Percentiles rank a stretch among this genome's conserved stretches.
phyloP scores from a whole-genome alignment of 2,797 vertebrate genomes.

The Phoebastria nigripes region DNA sequence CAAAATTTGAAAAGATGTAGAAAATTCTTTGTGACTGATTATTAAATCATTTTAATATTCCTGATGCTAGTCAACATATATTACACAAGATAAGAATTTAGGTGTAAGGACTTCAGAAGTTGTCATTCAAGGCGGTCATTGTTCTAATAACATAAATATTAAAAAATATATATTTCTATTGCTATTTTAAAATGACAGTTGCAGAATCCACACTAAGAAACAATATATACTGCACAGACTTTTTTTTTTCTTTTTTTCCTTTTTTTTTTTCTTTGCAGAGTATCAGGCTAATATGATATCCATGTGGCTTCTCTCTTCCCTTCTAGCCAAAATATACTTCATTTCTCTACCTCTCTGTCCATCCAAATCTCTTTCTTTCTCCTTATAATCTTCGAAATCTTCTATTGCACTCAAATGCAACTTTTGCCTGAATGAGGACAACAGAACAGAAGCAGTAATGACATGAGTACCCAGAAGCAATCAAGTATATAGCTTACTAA shows the following conservation, averaged over 20 bases:
- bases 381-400: background rate
- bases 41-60: background rate
- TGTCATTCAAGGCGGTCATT: background rate
- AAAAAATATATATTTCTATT: background rate
- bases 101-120: background rate
- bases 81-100: background rate
- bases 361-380: background rate
- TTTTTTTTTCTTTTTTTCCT: too few species aligned
- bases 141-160: background rate
- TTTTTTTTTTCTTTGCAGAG: background rate
- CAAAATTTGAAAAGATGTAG: background rate
- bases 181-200: background rate
- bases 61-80: background rate
- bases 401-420: background rate
- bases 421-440: background rate
- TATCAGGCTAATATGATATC: background rate
- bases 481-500: constrained; percentile 23
- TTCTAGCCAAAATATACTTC: background rate
- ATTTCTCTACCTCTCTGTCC: background rate
- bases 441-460: background rate
- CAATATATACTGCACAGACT: accelerated
- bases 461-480: constrained; percentile 24
- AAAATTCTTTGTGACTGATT: background rate
- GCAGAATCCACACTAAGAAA: background rate
- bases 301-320: background rate